Evolutionary conservation across 2,113 vertebrate species (phyloP).

Genomic region (Rhinoderma darwinii): DNA sequence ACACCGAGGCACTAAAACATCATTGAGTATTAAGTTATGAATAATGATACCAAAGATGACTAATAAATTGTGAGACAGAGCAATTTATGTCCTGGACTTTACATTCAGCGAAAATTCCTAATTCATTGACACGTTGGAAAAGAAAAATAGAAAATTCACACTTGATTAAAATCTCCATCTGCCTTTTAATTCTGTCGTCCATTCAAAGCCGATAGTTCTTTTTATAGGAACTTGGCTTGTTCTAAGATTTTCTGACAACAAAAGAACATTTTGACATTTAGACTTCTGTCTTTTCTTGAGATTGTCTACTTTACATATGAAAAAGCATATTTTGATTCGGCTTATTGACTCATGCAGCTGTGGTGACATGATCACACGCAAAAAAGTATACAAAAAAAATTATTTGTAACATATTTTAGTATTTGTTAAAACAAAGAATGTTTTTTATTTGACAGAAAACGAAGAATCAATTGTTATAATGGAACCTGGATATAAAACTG

Average conservation of each 20-base stretch:
- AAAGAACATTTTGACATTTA: slow-evolving; percentile 57
- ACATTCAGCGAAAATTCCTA: neutral
- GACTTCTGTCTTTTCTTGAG: slow-evolving; percentile 52
- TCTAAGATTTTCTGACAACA: slow-evolving; percentile 49
- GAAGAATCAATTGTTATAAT: slow-evolving; percentile 11
- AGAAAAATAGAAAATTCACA: neutral
- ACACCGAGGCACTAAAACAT: neutral
- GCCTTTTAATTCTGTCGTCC: slow-evolving; percentile 49
- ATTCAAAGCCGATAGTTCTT: slow-evolving; percentile 42
- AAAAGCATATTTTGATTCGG: slow-evolving; percentile 55
- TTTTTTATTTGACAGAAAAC: neutral
- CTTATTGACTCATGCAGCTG: slow-evolving; percentile 46
- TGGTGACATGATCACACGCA: slow-evolving; percentile 36
- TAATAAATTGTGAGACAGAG: neutral
- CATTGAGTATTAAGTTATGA: neutral
- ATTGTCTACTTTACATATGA: slow-evolving; percentile 52
- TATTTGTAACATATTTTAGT: slow-evolving; percentile 3
- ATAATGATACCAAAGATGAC: neutral
- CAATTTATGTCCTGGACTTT: neutral
- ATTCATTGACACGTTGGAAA: neutral
- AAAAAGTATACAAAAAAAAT: slow-evolving; percentile 27
- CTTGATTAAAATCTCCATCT: slow-evolving; percentile 51
- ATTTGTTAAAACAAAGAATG: slow-evolving; percentile 17
- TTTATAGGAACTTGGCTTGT: slow-evolving; percentile 35
- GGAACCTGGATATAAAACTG: neutral